Conservation (phyloP, 2,797 vertebrate species). For the Neosilurus mollespiculum region DNA sequence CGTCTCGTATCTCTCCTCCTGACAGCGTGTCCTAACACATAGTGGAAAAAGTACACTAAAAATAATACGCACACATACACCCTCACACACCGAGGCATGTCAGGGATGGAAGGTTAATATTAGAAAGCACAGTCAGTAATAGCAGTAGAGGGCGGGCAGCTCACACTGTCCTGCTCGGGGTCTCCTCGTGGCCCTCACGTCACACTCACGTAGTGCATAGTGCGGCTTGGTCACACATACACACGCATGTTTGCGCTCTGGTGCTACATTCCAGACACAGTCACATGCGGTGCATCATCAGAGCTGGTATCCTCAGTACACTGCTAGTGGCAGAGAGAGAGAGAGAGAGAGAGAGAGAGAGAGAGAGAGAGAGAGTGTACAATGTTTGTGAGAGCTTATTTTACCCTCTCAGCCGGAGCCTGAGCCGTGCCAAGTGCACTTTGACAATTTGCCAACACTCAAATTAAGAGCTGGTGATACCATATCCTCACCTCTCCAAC, state of each 20-base stretch:
- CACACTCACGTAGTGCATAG: slow-evolving; percentile 56
- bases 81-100: slow-evolving; percentile 43
- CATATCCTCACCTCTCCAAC: slow-evolving; percentile 49
- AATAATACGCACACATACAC: slow-evolving; percentile 64
- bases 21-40: slow-evolving; percentile 64
- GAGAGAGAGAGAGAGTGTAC: slow-evolving; percentile 22
- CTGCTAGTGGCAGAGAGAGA: not conserved
- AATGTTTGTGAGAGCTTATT: slow-evolving; percentile 32
- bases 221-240: slow-evolving; percentile 58
- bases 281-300: slow-evolving; percentile 71
- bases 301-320: slow-evolving; percentile 44
- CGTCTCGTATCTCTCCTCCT: slow-evolving; percentile 43
- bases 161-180: slow-evolving; percentile 58
- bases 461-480: slow-evolving; percentile 57
- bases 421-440: slow-evolving; percentile 42
- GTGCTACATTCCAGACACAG: slow-evolving; percentile 56
- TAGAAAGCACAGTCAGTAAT: slow-evolving; percentile 71
- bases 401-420: slow-evolving; percentile 34
- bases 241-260: slow-evolving; percentile 56
- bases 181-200: slow-evolving; percentile 58
- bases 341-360: slow-evolving; percentile 13
- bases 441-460: slow-evolving; percentile 44
- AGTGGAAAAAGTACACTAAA: slow-evolving; percentile 81
- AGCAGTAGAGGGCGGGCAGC: slow-evolving; percentile 20
- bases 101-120: slow-evolving; percentile 66